These are phyloP conservation scores for Halocynthia aurantium DNA, from an alignment of 23 tunicate genomes.

Conservation along the genomic window DNA sequence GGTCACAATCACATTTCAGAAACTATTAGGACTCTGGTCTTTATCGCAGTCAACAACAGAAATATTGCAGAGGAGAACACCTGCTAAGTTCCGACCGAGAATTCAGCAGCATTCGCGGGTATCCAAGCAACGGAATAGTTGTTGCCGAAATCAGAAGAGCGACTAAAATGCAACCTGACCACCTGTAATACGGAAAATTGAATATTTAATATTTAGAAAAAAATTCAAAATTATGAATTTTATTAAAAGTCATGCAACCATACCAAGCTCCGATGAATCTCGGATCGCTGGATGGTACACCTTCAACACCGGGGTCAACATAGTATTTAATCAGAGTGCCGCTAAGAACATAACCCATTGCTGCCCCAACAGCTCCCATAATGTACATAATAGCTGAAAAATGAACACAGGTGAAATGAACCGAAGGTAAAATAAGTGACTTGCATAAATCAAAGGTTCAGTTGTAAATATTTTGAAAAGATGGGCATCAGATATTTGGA, in stretches of 20 bases:
- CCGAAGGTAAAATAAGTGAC: too few relatives aligned
- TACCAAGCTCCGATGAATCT: conserved; percentile 88
- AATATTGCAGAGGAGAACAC: too few relatives aligned
- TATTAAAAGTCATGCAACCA: neutral
- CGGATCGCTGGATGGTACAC: conserved; percentile 47
- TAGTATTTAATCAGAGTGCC: conserved; percentile 62
- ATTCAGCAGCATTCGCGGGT: conserved; percentile 52
- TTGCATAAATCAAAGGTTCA: too few relatives aligned
- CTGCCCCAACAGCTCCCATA: conserved; percentile 98
- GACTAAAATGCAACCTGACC: conserved; percentile 74
- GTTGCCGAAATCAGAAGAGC: conserved; percentile 36
- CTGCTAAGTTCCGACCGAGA: too few relatives aligned
- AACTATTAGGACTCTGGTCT: too few relatives aligned
- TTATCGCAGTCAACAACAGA: too few relatives aligned
- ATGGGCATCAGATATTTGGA: too few relatives aligned
- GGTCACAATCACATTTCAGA: too few relatives aligned
- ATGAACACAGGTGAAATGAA: neutral
- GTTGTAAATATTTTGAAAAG: too few relatives aligned
- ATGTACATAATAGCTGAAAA: conserved; percentile 72
- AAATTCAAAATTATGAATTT: too few relatives aligned
- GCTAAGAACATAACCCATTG: conserved; percentile 82
- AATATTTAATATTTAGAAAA: too few relatives aligned
- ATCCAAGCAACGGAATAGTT: too few relatives aligned
- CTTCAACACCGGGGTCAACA: conserved; percentile 47
- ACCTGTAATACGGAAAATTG: conserved; percentile 50